These are phyloP conservation scores for Chionomys nivalis DNA, from an alignment of 2,113 vertebrate species.

Conservation along the genomic window DNA sequence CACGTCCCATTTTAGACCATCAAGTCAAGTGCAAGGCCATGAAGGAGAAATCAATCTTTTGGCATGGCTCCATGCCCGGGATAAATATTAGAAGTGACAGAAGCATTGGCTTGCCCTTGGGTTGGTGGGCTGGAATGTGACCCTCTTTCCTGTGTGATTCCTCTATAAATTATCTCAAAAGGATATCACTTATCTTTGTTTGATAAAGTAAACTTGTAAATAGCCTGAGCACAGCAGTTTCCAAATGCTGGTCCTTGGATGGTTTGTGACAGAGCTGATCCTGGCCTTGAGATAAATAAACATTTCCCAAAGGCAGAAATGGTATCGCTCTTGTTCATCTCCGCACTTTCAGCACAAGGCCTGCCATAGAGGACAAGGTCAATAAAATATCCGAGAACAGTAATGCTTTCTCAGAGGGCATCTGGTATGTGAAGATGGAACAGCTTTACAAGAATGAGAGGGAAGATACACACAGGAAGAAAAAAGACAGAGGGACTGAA, in stretches of 20 bases:
- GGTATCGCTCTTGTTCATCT: not conserved
- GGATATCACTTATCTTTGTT: not conserved
- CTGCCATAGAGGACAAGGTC: not conserved
- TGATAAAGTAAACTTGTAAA: constrained; percentile 3
- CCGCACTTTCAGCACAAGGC: not conserved
- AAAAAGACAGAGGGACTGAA: not conserved
- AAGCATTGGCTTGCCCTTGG: not conserved
- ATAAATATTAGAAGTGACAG: not conserved
- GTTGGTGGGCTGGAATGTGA: not conserved
- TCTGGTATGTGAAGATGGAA: not conserved
- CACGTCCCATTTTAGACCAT: not conserved
- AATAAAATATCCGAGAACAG: not conserved
- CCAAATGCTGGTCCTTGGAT: not conserved
- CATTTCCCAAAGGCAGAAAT: not conserved
- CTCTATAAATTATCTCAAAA: constrained; percentile 6
- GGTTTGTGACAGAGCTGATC: not conserved
- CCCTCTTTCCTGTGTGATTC: not conserved
- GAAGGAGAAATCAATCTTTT: not conserved
- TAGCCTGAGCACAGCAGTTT: constrained; percentile 12
- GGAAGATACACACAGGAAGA: not conserved
- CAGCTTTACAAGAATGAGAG: not conserved
- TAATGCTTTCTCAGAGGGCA: not conserved
- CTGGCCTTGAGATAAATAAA: not conserved
- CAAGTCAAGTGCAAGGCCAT: not conserved
- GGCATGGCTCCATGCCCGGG: not conserved